Conservation (phyloP, 2,797 vertebrate species). For the Typhlichthys subterraneus region DNA sequence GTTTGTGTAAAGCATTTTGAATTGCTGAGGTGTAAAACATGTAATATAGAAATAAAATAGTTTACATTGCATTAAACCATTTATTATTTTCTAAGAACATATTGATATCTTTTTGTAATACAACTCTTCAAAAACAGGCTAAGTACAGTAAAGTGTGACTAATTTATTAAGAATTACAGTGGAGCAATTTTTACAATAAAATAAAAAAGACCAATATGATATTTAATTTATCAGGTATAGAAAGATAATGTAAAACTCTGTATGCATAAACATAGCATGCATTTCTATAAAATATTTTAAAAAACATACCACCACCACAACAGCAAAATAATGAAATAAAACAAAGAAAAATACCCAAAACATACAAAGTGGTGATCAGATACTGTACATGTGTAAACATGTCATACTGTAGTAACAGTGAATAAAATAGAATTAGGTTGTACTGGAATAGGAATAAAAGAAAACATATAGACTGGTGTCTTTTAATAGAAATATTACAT, state of each 20-base stretch:
- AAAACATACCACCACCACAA: slow-evolving; percentile 17
- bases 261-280: slow-evolving; percentile 46
- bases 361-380: background rate
- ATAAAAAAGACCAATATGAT: slow-evolving; percentile 9
- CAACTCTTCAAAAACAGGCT: slow-evolving; percentile 18
- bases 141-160: slow-evolving; percentile 24
- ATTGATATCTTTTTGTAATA: background rate
- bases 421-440: slow-evolving; percentile 33
- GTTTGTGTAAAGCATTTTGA: too few relatives aligned
- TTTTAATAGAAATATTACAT: slow-evolving; percentile 46
- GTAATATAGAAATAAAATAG: too few relatives aligned
- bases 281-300: slow-evolving; percentile 26
- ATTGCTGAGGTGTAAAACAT: too few relatives aligned
- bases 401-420: slow-evolving; percentile 24
- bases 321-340: background rate
- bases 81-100: too few relatives aligned
- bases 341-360: background rate
- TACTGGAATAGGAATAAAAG: slow-evolving; percentile 23
- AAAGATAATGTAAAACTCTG: slow-evolving; percentile 17
- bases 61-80: too few relatives aligned
- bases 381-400: too few relatives aligned
- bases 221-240: background rate
- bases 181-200: slow-evolving; percentile 48
- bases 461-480: slow-evolving; percentile 4
- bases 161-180: slow-evolving; percentile 34